Conservation (phyloP, 2,888 invertebrate genomes). For the Orchestes rusci region DNA sequence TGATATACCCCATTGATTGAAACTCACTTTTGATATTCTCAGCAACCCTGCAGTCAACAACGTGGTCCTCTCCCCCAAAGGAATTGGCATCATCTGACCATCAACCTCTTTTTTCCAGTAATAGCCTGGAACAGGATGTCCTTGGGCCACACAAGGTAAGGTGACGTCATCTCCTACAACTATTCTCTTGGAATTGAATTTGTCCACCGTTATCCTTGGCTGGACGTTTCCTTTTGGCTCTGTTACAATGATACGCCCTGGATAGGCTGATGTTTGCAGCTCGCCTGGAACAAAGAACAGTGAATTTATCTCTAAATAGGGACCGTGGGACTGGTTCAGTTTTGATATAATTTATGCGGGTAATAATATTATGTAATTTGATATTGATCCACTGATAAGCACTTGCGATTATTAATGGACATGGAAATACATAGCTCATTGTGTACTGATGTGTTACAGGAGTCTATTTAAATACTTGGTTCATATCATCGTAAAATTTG, state of each 20-base stretch:
- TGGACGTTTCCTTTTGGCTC: constrained; percentile 72
- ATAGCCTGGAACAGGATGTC: constrained; percentile 73
- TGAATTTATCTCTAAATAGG: neutral
- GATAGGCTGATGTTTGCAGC: constrained; percentile 51
- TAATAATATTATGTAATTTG: no score
- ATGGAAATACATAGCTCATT: no score
- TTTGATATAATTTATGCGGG: no score
- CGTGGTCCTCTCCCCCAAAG: constrained; percentile 55
- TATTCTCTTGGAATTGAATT: constrained; percentile 60
- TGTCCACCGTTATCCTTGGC: constrained; percentile 65
- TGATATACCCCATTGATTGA: no score
- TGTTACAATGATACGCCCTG: constrained; percentile 61
- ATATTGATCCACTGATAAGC: no score
- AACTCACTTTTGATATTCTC: constrained; percentile 53
- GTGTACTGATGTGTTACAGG: no score
- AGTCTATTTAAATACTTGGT: no score
- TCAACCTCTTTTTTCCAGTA: constrained; percentile 73
- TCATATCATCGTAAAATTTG: no score
- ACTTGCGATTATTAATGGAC: no score
- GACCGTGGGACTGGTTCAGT: no score
- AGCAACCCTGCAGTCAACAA: constrained; percentile 59
- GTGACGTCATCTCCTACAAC: constrained; percentile 66
- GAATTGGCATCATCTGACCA: constrained; percentile 59
- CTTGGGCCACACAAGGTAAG: constrained; percentile 73
- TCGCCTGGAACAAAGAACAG: constrained; percentile 44